Evolutionary conservation across 2,888 invertebrate species (phyloP), one percentile per base, ranked within the genome.

Genomic region (Camptogramma bilineatum): DNA sequence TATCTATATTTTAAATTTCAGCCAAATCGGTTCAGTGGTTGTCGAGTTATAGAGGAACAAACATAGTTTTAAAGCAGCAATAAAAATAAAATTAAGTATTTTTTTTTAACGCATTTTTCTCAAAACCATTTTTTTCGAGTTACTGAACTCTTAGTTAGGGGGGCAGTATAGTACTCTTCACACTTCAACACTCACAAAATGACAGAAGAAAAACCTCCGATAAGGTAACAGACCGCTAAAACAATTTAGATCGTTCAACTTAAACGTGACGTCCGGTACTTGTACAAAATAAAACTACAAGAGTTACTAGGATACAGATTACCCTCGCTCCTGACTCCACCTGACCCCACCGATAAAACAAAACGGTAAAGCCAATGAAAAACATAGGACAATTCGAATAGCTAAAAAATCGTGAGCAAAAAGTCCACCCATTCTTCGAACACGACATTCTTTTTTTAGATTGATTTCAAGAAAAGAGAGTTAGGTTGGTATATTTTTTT

Each of bases 191-290:
- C 51, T 66, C 52, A 58, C 52, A 61, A 64, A 62, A 42, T 55
- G 42, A 64, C 56, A 62, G 10, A 66, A 64, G 52, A 62, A 62
- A 66, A 59, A 61, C 13, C 53, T 53, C 52, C 46, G 58, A 66
- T 70, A 69, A 77, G 71, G 73, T 73, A 68, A 75, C 73, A 82
- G 84, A 81, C 81, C 76, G 73, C 81, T 79, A 80, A 80, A 75
- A 77, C 80, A 80, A 83, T 80, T 83, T 81, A 83, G 89, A 88
- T 84, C 88, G 71, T 90, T 89, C 86, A 88, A 87, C 86, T 85
- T 78, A 78, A 75, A 88, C 91, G 91, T 91, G 91, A 90, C 87
- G 80, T 89, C 90, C 91, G 91, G 84, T 74, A 68, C 76, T 80
- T 75, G 68, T 71, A 34, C 72, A 76, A 79, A 80, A 80, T 69